Evolutionary conservation across 2,797 vertebrate genomes (phyloP).

Genomic region (Lepus oiostolus): DNA sequence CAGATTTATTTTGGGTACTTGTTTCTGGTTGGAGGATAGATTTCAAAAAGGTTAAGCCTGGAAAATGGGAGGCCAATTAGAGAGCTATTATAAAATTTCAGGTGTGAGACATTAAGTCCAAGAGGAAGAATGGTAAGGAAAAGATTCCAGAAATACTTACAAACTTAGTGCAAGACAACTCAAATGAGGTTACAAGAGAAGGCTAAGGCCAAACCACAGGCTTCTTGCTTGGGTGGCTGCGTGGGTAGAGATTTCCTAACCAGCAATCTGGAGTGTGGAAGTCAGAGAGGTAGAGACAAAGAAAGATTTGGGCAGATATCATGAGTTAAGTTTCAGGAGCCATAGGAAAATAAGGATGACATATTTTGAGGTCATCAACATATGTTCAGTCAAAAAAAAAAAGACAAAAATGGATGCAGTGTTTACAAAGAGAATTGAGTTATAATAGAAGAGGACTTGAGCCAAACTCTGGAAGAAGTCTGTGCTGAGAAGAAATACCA

Average conservation of each 20-base stretch:
- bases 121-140: background rate
- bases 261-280: background rate
- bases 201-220: background rate
- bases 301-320: background rate
- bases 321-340: background rate
- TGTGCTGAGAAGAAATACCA: background rate
- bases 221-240: background rate
- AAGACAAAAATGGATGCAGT: background rate
- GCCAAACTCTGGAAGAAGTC: background rate
- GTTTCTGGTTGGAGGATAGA: background rate
- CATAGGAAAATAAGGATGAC: background rate
- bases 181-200: background rate
- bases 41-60: slow-evolving; percentile 49
- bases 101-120: background rate
- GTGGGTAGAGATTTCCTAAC: background rate
- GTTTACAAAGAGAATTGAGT: background rate
- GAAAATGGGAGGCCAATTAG: background rate
- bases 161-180: background rate
- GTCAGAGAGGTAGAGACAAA: background rate
- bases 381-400: background rate
- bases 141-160: background rate
- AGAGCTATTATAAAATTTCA: background rate
- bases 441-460: background rate
- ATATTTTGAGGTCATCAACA: background rate
- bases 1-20: slow-evolving; percentile 42